Evolutionary conservation across 2,113 vertebrate species (phyloP), one percentile per base, ranked within the genome.

Genomic region (Prinia subflava): DNA sequence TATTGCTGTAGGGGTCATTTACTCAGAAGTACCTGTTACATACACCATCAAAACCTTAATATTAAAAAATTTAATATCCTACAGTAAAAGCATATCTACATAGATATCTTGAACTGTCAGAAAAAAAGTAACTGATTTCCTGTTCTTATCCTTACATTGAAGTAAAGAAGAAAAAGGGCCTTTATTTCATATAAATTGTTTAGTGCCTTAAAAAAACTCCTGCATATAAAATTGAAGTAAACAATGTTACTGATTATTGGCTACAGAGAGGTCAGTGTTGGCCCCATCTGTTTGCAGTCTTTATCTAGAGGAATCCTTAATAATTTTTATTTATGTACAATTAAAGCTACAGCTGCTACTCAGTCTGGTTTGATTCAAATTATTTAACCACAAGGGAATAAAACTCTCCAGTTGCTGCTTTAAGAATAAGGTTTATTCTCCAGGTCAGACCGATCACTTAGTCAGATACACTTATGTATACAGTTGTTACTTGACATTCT

Each of bases 391-490:
- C 16, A 41, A 11, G 6, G 27, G 20, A 2, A 4, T 35, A 24
- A 53, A 78, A 63, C 20, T 9, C 31, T 27, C 3, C 8, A 31
- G 19, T 10, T 17, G 35, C 52, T 33, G 24, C 31, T 24, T n/a
- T n/a, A 86, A 41, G n/a, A 21, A 3, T 2, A 23, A 30, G 10
- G 62, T 30, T n/a, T 41, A 30, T 27, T 30, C 11, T 37, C 13
- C 35, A 11, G 7, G 14, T 18, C 28, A 52, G 14, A 20, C 20
- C 0, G 0, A 46, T 39, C 15, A 13, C 18, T n/a, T 13, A 24
- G 22, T 8, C 53, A 30, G 12, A 19, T 9, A 41, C 4, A 13
- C 9, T 49, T 2, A 30, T 20, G n/a, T 27, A 22, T 5, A 41
- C 28, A 37, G 19, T 9, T 17, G 31, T 24, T 28, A 28, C 23